Base-by-base conservation (phyloP, 2,113 vertebrate species). In the Dinomys branickii region DNA sequence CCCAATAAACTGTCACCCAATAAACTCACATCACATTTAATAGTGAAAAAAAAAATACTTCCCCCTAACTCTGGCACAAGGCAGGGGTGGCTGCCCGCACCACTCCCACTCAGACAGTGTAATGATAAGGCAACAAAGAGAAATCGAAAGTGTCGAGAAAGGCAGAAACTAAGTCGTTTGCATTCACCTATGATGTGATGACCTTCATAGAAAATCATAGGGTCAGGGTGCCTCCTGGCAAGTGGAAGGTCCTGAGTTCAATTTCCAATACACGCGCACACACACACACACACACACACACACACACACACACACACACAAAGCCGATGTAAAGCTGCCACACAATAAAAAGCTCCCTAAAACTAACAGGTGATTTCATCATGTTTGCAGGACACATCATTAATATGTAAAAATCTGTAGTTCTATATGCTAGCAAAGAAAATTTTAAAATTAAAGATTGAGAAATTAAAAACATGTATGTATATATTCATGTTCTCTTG, bases 101-200 rank as follows among this genome's bases (percentile, higher is more conserved):
- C 1, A 41, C 16, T 95, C 3, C 38, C 30, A 35, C 35, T 87
- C 58, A 75, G 81, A 33, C 78, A 85, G 30, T 65, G 65, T 41
- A 83, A 83, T 78, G 86, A n/a, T n/a, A n/a, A n/a, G 65, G 47
- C 47, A 89, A 96, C 86, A 97, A 94, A 97, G 95, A 54, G 4
- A 73, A 95, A 73, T 10, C 12, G 69, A 61, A 67, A 3, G 6
- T 56, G n/a, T 61, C 19, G 6, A 52, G 47, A 56, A 94, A 89
- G 59, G 44, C 95, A 77, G 7, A 56, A 82, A 73, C 33, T n/a
- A 61, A 71, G 47, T 78, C 7, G 0, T 69, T 94, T 85, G 54
- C 83, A n/a, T 82, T 86, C 38, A 67, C n/a, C 56, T 81, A 59
- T 90, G 67, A 30, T 41, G 28, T 7, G 59, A 89, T 41, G 35